Conservation (phyloP, 2,888 invertebrate species). For the Machimus rusticus region DNA sequence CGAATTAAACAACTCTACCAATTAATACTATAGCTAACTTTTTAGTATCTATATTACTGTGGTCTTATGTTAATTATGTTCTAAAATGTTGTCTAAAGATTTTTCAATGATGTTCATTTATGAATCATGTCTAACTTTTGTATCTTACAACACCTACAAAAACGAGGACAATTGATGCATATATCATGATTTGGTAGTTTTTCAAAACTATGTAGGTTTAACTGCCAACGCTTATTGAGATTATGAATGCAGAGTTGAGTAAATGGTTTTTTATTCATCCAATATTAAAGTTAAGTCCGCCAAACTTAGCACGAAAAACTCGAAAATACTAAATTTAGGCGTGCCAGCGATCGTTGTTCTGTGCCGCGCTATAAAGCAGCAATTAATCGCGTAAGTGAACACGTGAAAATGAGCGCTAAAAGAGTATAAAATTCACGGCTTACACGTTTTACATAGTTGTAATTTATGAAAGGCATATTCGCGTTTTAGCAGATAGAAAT, state of each 20-base stretch:
- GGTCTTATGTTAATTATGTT: too few relatives aligned
- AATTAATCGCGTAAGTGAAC: neutral
- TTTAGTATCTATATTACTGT: too few relatives aligned
- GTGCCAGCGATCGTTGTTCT: neutral
- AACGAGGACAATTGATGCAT: neutral
- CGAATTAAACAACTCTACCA: too few relatives aligned
- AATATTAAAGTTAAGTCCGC: neutral
- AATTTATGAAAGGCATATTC: neutral
- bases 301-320: neutral
- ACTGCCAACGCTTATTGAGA: too few relatives aligned
- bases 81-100: too few relatives aligned
- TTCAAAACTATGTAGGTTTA: neutral
- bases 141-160: too few relatives aligned
- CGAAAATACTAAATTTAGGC: neutral
- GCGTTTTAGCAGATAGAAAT: neutral
- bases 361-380: neutral
- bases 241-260: too few relatives aligned
- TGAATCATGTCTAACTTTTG: too few relatives aligned
- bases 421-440: neutral
- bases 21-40: too few relatives aligned
- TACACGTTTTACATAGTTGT: neutral
- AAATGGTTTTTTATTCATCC: neutral
- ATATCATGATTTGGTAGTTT: neutral
- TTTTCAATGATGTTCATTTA: too few relatives aligned
- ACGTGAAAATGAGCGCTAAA: neutral